A percentile compares a stretch with the other conserved stretches of the same genome.
Conservation (phyloP, 2,113 vertebrate species). For the Corythornis cristatus region DNA sequence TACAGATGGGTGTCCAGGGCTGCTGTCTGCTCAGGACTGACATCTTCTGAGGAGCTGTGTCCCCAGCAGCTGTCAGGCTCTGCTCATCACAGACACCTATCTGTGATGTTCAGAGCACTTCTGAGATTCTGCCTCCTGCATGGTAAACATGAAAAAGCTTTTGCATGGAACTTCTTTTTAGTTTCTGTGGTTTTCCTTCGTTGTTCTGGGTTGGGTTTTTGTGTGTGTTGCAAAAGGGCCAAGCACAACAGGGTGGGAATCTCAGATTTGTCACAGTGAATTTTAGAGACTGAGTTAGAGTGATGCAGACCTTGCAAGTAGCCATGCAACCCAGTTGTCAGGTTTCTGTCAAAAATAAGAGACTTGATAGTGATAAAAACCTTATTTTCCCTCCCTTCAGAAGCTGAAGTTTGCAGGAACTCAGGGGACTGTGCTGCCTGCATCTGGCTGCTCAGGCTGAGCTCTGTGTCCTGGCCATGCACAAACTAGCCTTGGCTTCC, state of each 20-base stretch:
- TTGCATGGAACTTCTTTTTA: neutral
- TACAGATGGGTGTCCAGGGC: neutral
- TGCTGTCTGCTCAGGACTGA: neutral
- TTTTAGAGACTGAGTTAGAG: neutral
- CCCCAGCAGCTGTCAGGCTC: neutral
- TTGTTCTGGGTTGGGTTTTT: neutral
- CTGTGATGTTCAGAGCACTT: neutral
- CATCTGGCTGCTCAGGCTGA: neutral
- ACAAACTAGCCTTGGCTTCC: neutral
- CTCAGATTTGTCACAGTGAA: neutral
- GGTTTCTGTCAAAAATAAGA: neutral
- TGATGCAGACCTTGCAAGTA: neutral
- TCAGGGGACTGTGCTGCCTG: neutral
- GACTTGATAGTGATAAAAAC: neutral
- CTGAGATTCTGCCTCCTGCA: neutral
- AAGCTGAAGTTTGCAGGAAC: neutral
- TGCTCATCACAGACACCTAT: fast-evolving
- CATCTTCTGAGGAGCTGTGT: neutral
- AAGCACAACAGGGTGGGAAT: neutral
- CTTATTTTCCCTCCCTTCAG: neutral
- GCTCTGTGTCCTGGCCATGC: neutral
- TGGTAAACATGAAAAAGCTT: neutral
- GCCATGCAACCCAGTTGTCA: neutral
- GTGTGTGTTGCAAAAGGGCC: neutral
- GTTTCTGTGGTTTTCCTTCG: neutral